Conservation (phyloP, 2,888 invertebrate genomes). For the Aquatica leii region DNA sequence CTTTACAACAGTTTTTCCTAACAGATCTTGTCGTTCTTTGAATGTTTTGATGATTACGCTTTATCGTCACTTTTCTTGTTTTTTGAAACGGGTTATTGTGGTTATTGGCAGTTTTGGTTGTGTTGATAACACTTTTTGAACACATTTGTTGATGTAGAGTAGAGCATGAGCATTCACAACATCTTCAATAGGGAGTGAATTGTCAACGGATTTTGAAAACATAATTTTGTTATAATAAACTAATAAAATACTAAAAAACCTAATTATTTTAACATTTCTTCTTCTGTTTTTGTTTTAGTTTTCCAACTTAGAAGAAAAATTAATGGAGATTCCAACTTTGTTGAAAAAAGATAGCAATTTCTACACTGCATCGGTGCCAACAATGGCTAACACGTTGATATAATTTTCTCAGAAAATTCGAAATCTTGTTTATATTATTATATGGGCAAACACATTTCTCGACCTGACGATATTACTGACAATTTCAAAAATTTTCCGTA, state of each 20-base stretch:
- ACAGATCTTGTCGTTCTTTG: no score
- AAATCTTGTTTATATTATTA: neutral
- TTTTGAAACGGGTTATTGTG: no score
- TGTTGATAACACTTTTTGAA: no score
- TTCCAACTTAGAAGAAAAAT: neutral
- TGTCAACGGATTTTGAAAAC: no score
- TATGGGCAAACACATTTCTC: neutral
- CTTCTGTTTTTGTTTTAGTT: neutral
- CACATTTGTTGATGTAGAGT: no score
- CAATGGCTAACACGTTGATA: neutral
- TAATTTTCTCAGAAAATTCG: neutral
- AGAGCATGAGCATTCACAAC: no score
- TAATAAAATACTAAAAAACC: neutral
- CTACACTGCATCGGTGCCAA: neutral
- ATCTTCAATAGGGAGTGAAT: no score
- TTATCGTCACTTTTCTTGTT: no score
- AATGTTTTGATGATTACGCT: no score
- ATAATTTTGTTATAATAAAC: no score
- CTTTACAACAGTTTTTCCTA: no score
- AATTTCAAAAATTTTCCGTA: neutral
- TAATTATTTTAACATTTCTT: neutral
- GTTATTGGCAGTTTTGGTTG: no score
- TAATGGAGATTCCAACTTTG: neutral
- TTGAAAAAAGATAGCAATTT: neutral
- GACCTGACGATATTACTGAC: neutral